Percentiles rank a stretch among this genome's conserved stretches.
Evolutionary conservation across 2,113 vertebrate species (phyloP).

Genomic region (Zingel zingel): DNA sequence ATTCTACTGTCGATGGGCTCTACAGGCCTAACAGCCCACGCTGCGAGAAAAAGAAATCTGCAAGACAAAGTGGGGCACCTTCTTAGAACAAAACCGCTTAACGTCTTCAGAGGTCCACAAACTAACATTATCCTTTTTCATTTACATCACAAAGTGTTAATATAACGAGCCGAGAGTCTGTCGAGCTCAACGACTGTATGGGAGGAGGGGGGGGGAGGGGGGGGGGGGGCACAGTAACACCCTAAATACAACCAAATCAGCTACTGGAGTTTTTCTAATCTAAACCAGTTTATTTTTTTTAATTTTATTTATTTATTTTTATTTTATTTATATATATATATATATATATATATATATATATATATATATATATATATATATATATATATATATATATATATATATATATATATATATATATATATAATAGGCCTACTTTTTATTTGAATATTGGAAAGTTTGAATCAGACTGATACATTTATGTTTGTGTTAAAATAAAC

Average conservation of each 20-base stretch:
- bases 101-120: slow-evolving; percentile 36
- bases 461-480: neutral
- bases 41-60: slow-evolving; percentile 27
- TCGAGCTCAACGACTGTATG: slow-evolving; percentile 21
- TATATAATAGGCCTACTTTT: no score
- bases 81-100: slow-evolving; percentile 47
- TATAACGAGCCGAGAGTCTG: slow-evolving; percentile 14
- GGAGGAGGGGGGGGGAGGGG: rapidly evolving
- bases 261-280: neutral
- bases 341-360: no score
- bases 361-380: no score
- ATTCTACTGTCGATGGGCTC: slow-evolving; percentile 12
- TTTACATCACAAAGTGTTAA: slow-evolving; percentile 65
- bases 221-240: no score
- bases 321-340: no score
- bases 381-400: no score
- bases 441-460: neutral
- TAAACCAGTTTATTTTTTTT: neutral
- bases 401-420: no score
- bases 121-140: slow-evolving; percentile 51
- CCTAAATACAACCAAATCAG: no score
- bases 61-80: slow-evolving; percentile 58
- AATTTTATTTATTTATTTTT: no score
- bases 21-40: neutral
- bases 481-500: neutral